Base-by-base conservation (phyloP, 2,797 vertebrate species). In the Potorous gilbertii region DNA sequence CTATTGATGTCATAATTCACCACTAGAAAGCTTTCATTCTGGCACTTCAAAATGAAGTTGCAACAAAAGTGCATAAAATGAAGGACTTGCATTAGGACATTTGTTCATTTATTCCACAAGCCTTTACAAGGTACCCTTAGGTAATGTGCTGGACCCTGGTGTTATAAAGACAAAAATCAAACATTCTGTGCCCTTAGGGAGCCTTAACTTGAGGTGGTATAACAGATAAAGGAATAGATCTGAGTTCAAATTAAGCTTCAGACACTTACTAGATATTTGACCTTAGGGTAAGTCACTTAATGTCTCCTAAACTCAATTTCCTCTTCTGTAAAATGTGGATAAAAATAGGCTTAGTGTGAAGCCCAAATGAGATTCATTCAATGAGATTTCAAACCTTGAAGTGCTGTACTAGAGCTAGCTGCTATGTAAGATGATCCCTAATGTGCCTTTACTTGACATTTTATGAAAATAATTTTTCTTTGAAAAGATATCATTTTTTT, bases 41-140 rank as follows among this genome's bases (percentile, higher is more conserved):
- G 40, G 92, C 0, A 92, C 28, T 95, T 95, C 91, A 96, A 28
- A 56, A 90, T 96, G 31, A 96, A 97, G 94, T 93, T 62, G 93
- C 91, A 55, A 90, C 54, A 90, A 29, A 54, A 21, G 50, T 55
- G 31, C 16, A 11, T 18, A 31, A 28, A 54, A 55, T 90, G 54
- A 90, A 8, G 12, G 52, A 10, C 13, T n/a, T 90, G 29, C 13
- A 55, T 46, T 54, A 21, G 31, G 12, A 90, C 31, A 34, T 90
- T 34, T 54, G 55, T 90, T 90, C 52, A 90, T 90, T 90, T 34
- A 90, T 90, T 55, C 90, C 28, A 90, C 74, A 90, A 6, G 31
- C 8, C 28, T 90, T 90, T 54, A 90, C 40, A 55, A 34, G 34
- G 90, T 18, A 55, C 28, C 54, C 34, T 55, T 90, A 90, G 50